Evolutionary conservation across 1,140 invertebrate species (phyloP), one percentile per base, ranked within the genome.

Genomic region (Heliconius nattereri): DNA sequence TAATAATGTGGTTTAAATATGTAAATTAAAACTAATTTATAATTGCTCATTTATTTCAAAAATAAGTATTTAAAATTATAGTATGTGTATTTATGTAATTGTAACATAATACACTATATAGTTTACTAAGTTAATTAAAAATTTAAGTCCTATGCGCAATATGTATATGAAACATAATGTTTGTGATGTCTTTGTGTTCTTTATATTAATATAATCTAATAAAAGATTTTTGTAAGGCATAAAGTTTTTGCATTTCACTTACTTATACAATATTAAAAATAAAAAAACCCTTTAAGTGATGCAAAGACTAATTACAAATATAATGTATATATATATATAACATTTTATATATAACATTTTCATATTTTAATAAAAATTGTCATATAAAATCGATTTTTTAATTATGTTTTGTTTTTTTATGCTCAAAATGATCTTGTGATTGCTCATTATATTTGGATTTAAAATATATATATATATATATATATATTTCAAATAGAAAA

Each of bases 171-270:
- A 80, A 66, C 83, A 79, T 79, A 29, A 83, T 87, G 76, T 87
- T 87, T 85, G 85, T 87, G 79, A 84, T 84, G 83, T 85, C 71
- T 82, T 52, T 73, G 81, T 83, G 75, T 81, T 84, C 78, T 70
- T 35, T 72, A 72, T 76, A 66, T 23, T 60, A 66, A 66, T 23
- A 60, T 26, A 23, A 23, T 45, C 13, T 26, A 66, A 66, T 66
- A 26, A 66, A 66, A 26, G 60, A 57, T 57, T 57, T 66, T 66
- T 66, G 60, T 66, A 66, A 66, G 60, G 60, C 60, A 26, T n/a
- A 29, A 11, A 66, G 60, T 29, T 66, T 29, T 66, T 66, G 60
- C 60, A 66, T 66, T 66, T 66, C 60, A 66, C 60, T 66, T n/a
- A 52, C 0, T 52, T 23, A 57, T 57, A 60, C 26, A 29, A 26